These are phyloP conservation scores for Clarias pachynema DNA, from an alignment of 2,797 vertebrate species.

Conservation along the genomic window DNA sequence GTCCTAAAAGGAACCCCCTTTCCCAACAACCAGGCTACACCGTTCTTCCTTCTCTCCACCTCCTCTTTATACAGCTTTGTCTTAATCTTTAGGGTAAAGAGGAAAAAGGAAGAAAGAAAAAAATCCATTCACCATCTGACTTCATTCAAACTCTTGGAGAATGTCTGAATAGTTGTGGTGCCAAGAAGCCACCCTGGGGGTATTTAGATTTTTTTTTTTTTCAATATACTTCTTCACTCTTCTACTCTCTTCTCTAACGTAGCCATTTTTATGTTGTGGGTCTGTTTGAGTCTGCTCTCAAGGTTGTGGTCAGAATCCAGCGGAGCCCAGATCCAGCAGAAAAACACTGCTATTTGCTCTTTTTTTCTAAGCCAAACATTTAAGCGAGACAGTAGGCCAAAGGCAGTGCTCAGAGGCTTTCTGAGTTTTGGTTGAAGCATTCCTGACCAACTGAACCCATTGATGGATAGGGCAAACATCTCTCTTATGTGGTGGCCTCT, in stretches of 20 bases:
- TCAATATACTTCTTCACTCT: conserved; percentile 27
- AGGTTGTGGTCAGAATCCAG: conserved; percentile 79
- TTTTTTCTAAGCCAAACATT: conserved; percentile 67
- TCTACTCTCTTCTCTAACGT: conserved; percentile 62
- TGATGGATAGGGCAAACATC: conserved; percentile 53
- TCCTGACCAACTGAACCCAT: conserved; percentile 70
- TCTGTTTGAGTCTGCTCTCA: conserved; percentile 64
- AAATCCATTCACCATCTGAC: conserved; percentile 53
- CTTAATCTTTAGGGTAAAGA: conserved; percentile 39
- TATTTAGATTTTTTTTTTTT: conserved; percentile 46
- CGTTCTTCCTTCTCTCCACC: conserved; percentile 28
- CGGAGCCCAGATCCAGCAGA: conserved; percentile 72
- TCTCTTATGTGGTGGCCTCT: conserved; percentile 66
- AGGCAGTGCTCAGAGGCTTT: conserved; percentile 43
- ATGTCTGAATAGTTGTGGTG: conserved; percentile 48
- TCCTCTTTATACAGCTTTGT: conserved; percentile 47
- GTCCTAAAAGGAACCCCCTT: conserved; percentile 45
- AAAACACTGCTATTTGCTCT: conserved; percentile 76
- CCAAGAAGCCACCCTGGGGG: conserved; percentile 60
- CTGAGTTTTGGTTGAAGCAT: conserved; percentile 15
- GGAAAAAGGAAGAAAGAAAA: neutral
- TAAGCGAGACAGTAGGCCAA: conserved; percentile 56
- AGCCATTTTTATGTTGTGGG: conserved; percentile 71
- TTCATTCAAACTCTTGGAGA: conserved; percentile 56
- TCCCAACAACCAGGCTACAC: conserved; percentile 36